These are phyloP conservation scores for Lycocorax pyrrhopterus DNA, from an alignment of 2,113 vertebrate genomes.

Conservation along the genomic window DNA sequence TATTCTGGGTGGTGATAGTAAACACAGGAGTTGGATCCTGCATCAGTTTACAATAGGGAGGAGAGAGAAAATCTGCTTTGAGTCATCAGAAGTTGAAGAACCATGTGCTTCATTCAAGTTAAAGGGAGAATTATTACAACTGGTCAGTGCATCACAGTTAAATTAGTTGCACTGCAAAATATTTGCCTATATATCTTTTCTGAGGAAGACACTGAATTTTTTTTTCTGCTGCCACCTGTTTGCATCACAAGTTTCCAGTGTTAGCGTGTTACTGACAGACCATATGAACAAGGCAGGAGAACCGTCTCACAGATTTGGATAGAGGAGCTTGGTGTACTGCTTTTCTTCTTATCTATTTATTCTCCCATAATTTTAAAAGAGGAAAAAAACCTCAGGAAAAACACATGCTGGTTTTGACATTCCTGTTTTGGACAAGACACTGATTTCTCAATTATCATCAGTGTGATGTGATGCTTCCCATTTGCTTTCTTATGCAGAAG, in stretches of 20 bases:
- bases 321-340: not conserved
- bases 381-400: not conserved
- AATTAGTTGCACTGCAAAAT: not conserved
- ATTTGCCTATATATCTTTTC: not conserved
- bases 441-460: not conserved
- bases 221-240: not conserved
- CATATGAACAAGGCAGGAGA: not conserved
- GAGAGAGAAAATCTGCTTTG: not conserved
- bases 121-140: not conserved
- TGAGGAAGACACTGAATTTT: not conserved
- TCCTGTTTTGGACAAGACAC: not conserved
- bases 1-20: not conserved
- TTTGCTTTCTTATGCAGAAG: not conserved
- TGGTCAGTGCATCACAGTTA: not conserved
- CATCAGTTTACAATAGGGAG: not conserved
- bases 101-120: not conserved
- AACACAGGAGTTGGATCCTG: not conserved
- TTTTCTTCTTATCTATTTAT: not conserved
- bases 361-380: not conserved
- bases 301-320: not conserved
- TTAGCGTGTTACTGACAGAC: not conserved
- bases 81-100: not conserved
- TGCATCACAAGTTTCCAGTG: not conserved
- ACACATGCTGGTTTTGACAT: not conserved
- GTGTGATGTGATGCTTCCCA: not conserved